phyloP scores from a whole-genome alignment of 2,113 vertebrate species.

The Hydrochoerus hydrochaeris region DNA sequence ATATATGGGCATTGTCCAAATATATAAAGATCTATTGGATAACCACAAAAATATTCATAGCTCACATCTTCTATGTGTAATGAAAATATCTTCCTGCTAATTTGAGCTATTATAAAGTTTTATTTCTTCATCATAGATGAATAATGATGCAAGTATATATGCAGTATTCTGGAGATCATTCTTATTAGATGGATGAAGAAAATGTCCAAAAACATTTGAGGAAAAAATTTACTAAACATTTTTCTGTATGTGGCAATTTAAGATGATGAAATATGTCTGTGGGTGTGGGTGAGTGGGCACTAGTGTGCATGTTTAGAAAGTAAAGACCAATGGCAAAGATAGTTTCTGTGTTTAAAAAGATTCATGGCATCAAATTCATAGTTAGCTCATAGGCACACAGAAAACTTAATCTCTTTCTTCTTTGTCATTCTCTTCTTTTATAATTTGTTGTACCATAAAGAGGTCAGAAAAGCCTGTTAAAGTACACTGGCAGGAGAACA shows the following conservation, averaged over 20 bases:
- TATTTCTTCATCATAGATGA: conserved; percentile 4
- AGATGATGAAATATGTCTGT: background rate
- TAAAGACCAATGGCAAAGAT: background rate
- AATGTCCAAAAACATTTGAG: background rate
- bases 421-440: conserved; percentile 41
- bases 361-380: conserved; percentile 7
- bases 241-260: background rate
- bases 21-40: background rate
- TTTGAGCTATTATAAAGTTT: background rate
- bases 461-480: conserved; percentile 47
- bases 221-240: background rate
- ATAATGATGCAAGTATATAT: background rate
- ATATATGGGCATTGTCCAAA: background rate
- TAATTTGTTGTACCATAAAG: conserved; percentile 52
- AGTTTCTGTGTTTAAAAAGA: background rate
- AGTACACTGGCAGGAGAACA: conserved; percentile 14
- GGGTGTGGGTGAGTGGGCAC: background rate
- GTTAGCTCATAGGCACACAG: background rate
- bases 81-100: background rate
- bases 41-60: background rate
- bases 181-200: background rate
- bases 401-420: conserved; percentile 42
- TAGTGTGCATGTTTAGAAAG: background rate
- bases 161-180: background rate
- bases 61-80: background rate